Evolutionary conservation across 2,797 vertebrate genomes (phyloP), one percentile per base, ranked within the genome.

Genomic region (Thripadectes ignobilis): DNA sequence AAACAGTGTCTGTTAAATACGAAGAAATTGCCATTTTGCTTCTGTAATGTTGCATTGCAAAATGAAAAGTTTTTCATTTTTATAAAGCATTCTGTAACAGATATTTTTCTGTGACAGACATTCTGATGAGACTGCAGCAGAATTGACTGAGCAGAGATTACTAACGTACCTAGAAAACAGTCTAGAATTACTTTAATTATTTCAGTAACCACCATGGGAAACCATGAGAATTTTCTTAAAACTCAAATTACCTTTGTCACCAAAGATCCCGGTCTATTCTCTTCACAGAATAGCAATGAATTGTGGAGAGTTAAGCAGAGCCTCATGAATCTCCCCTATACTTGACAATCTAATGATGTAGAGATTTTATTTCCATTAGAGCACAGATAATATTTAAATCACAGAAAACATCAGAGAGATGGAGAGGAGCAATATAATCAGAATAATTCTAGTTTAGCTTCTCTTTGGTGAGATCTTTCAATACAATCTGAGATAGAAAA

Each of bases 11-110:
- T 97, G 90, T 94, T 97, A 97, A 97, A 97, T 94, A 96, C 80
- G 81, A 96, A 97, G 92, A 96, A 97, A 96, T 89, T 97, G 83
- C 92, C 93, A 89, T 97, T 97, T 97, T 97, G 85, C 94, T 97
- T 96, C 96, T 96, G 89, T 52, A 96, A 97, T 96, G 95, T 62
- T 96, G 90, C 92, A 59, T 74, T 94, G 82, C 68, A 97, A 95
- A 98, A 97, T 93, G 88, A 95, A 93, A 97, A 97, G 73, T 61
- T 95, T 97, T 97, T 97, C 95, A 92, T 96, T 98, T 92, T 94
- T 95, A 95, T 78, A 63, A 97, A 95, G 93, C 77, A 59, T 94
- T 96, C 96, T 87, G 85, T 96, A 95, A 95, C 91, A 97, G 94
- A 89, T 86, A 86, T 57, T 98, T 96, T 97, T 92, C 86, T 93